Evolutionary conservation across 2,113 vertebrate genomes (phyloP).

Genomic region (Mastomys coucha): DNA sequence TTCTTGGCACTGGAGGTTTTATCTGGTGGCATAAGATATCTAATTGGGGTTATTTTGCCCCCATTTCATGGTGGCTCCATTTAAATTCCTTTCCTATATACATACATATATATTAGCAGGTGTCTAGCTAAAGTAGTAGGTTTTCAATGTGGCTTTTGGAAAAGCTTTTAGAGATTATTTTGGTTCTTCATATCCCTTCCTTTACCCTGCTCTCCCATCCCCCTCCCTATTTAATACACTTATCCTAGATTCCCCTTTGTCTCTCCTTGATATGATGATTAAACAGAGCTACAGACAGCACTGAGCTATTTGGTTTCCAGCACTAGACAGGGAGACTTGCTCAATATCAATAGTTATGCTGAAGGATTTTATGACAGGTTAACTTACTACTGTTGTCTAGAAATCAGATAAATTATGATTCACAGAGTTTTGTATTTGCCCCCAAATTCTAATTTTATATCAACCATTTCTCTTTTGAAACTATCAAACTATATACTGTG

Average conservation of each 20-base stretch:
- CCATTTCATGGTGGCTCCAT: neutral
- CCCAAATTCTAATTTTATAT: constrained; percentile 48
- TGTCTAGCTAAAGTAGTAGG: neutral
- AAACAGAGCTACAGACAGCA: neutral
- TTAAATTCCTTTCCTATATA: neutral
- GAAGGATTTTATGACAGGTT: neutral
- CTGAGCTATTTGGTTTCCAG: neutral
- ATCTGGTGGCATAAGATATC: neutral
- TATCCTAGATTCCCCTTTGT: neutral
- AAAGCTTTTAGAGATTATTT: neutral
- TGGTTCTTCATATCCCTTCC: neutral
- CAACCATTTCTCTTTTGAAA: constrained; percentile 32
- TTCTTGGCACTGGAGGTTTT: neutral
- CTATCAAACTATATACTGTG: neutral
- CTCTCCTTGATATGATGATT: neutral
- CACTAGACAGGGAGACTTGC: neutral
- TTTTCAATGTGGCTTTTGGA: neutral
- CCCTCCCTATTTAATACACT: neutral
- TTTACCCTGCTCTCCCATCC: neutral
- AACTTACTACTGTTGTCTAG: neutral
- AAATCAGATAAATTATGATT: constrained; percentile 35
- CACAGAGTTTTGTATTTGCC: neutral
- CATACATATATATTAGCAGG: neutral
- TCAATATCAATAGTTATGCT: neutral
- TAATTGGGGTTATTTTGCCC: neutral